A percentile compares a stretch with the other conserved stretches of the same genome.
Evolutionary conservation across 2,888 invertebrate species (phyloP).

Genomic region (Troilus luridus): DNA sequence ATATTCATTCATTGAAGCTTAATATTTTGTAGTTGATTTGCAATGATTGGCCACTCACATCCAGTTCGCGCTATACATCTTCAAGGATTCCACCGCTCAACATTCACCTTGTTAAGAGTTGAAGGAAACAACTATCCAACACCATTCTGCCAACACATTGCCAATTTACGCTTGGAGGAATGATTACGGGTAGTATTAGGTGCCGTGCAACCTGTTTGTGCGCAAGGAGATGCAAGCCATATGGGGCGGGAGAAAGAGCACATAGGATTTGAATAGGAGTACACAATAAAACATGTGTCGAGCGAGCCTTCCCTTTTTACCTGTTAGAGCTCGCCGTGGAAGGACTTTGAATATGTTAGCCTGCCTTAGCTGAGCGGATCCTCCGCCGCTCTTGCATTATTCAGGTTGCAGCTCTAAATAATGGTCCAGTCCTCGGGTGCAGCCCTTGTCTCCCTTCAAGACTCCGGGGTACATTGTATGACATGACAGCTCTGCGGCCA

Average conservation of each 20-base stretch:
- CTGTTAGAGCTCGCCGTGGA: slow-evolving; percentile 38
- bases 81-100: not conserved
- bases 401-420: slow-evolving; percentile 38
- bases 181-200: slow-evolving; percentile 14
- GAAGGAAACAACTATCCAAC: not conserved
- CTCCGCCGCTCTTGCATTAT: slow-evolving; percentile 40
- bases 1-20: too few species aligned
- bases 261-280: slow-evolving; percentile 50
- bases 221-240: slow-evolving; percentile 28
- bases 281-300: slow-evolving; percentile 58
- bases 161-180: not conserved
- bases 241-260: slow-evolving; percentile 33
- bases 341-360: slow-evolving; percentile 46
- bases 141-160: not conserved
- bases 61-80: not conserved
- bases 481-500: not conserved
- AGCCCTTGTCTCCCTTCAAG: slow-evolving; percentile 27
- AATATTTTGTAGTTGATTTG: too few species aligned
- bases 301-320: slow-evolving; percentile 48
- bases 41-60: too few species aligned
- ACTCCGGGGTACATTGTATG: slow-evolving; percentile 43
- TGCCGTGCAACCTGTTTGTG: not conserved
- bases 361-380: slow-evolving; percentile 25
- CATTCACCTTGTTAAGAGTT: not conserved
- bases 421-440: slow-evolving; percentile 30